Evolutionary conservation across 2,888 invertebrate genomes (phyloP).

Genomic region (Conchocele bisecta): DNA sequence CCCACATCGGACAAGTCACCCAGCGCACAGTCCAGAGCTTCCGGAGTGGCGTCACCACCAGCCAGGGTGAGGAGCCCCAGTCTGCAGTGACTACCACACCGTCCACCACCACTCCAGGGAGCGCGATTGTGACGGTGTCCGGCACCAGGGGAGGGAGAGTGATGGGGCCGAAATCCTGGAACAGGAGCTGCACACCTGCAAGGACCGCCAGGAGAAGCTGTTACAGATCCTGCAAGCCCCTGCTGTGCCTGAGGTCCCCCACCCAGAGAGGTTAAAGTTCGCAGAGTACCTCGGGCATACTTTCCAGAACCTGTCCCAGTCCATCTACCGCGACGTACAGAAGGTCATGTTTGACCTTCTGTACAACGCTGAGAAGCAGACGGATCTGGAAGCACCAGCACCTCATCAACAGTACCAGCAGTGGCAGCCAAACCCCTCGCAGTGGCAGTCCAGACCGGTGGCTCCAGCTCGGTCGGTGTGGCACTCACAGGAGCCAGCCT

Average conservation of each 20-base stretch:
- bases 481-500: constrained; percentile 43
- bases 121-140: constrained; percentile 30
- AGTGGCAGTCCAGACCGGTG: constrained; percentile 40
- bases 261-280: constrained; percentile 47
- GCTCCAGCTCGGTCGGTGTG: constrained; percentile 39
- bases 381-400: constrained; percentile 31
- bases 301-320: constrained; percentile 45
- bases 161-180: constrained; percentile 34
- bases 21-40: constrained; percentile 42
- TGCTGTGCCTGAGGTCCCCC: constrained; percentile 44
- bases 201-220: constrained; percentile 45
- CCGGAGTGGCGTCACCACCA: constrained; percentile 34
- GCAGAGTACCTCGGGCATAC: constrained; percentile 46
- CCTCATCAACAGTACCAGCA: constrained; percentile 27
- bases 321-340: constrained; percentile 40
- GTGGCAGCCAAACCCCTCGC: constrained; percentile 36
- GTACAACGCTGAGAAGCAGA: constrained; percentile 38
- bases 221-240: constrained; percentile 32
- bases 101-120: constrained; percentile 25
- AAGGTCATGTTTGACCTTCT: constrained; percentile 37
- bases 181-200: constrained; percentile 34
- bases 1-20: constrained; percentile 47
- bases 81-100: constrained; percentile 28
- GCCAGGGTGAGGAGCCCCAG: constrained; percentile 37
- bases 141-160: constrained; percentile 25